Percentiles rank a stretch among this genome's conserved stretches.
Evolutionary conservation across 2,113 vertebrate species (phyloP).

Genomic region (Archocentrus centrarchus): DNA sequence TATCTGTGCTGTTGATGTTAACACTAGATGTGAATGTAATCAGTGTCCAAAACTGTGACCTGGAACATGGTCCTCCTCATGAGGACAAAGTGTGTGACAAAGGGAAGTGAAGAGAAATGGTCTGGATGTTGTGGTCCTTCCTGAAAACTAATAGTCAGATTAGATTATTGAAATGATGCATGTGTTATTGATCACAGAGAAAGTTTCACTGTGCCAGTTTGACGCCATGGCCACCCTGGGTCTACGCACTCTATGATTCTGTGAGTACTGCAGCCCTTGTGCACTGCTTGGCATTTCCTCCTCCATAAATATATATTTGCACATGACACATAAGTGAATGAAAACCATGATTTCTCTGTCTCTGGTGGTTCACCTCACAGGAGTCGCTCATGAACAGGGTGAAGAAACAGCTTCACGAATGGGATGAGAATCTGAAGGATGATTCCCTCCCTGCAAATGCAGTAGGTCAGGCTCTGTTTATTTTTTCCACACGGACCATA

Average conservation of each 20-base stretch:
- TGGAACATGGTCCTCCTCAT: background rate
- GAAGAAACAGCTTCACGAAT: conserved; percentile 95
- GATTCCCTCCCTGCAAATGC: conserved; percentile 95
- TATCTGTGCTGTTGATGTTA: background rate
- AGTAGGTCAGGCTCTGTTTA: conserved; percentile 83
- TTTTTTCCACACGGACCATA: conserved; percentile 39
- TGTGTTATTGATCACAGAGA: conserved; percentile 82
- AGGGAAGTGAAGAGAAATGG: background rate
- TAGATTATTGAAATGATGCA: background rate
- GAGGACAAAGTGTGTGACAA: background rate
- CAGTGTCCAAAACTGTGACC: background rate
- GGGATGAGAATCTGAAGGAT: conserved; percentile 98
- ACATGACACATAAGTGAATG: conserved; percentile 10
- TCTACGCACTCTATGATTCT: conserved; percentile 95
- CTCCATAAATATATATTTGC: background rate
- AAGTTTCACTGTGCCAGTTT: conserved; percentile 94
- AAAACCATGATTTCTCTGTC: conserved; percentile 16
- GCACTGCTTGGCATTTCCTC: background rate
- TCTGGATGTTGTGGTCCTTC: background rate
- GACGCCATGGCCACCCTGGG: conserved; percentile 97
- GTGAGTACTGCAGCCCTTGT: conserved; percentile 81
- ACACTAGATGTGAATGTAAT: background rate
- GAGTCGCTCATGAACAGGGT: conserved; percentile 97
- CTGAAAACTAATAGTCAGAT: background rate
- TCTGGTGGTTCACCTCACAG: conserved; percentile 79